phyloP scores from a whole-genome alignment of 2,113 vertebrate species.

The Nothocercus nigrocapillus region DNA sequence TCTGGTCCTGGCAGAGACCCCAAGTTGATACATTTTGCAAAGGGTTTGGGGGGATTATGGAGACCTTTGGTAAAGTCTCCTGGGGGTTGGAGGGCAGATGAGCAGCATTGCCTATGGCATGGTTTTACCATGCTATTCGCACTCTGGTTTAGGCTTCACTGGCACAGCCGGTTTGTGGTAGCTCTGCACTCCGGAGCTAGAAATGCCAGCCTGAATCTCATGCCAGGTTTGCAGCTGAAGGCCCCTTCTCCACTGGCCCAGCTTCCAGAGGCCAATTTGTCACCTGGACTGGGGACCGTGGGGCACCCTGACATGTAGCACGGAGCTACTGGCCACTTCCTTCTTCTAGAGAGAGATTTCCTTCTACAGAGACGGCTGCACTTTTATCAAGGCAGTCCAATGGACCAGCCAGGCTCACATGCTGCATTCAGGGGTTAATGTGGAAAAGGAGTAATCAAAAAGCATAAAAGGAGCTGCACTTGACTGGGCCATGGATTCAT shows the following conservation, averaged over 20 bases:
- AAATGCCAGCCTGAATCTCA: background rate
- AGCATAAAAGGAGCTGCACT: background rate
- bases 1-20: background rate
- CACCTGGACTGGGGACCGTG: too few species aligned
- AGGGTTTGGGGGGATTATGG: background rate
- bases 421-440: background rate
- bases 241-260: background rate
- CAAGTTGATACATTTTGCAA: background rate
- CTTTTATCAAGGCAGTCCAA: background rate
- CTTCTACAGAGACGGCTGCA: too few species aligned
- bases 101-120: fast-evolving
- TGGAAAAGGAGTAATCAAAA: background rate
- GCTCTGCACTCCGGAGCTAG: background rate
- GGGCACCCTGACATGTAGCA: too few species aligned
- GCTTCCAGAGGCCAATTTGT: background rate
- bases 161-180: background rate
- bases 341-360: too few species aligned
- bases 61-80: background rate
- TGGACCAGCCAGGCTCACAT: background rate
- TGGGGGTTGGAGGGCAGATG: background rate
- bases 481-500: background rate
- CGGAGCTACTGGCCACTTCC: too few species aligned
- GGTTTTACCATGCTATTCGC: background rate
- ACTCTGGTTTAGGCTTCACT: background rate
- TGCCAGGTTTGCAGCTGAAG: background rate